Evolutionary conservation across 1,140 invertebrate species (phyloP).

Genomic region (Neodiprion fabricii): DNA sequence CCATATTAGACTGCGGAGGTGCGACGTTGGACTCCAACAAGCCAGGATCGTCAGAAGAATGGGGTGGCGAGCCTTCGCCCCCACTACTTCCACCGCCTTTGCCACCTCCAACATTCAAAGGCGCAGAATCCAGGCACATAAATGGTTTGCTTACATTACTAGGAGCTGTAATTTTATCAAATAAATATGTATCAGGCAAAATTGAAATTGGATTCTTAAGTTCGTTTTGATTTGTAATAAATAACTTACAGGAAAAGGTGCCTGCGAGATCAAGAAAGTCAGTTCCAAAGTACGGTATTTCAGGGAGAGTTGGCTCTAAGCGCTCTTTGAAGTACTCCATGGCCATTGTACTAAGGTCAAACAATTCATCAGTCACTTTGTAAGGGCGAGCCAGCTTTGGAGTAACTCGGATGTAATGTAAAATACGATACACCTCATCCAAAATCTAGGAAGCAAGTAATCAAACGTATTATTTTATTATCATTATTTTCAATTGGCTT

Average conservation of each 20-base stretch:
- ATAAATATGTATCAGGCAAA: conserved; percentile 15
- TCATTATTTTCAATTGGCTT: background rate
- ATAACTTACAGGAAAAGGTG: conserved; percentile 70
- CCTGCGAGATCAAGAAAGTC: conserved; percentile 79
- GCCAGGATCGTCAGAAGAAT: conserved; percentile 59
- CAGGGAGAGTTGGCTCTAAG: conserved; percentile 84
- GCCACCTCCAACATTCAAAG: conserved; percentile 57
- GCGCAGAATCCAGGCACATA: conserved; percentile 68
- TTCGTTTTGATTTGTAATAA: conserved; percentile 21
- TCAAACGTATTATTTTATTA: background rate
- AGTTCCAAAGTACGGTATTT: conserved; percentile 85
- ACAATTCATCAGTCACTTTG: conserved; percentile 90
- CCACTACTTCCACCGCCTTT: conserved; percentile 51
- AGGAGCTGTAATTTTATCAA: conserved; percentile 57
- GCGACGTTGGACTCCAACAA: conserved; percentile 66
- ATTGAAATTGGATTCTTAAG: conserved; percentile 19
- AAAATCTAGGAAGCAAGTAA: conserved; percentile 60
- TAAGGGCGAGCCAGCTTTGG: conserved; percentile 81
- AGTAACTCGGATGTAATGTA: conserved; percentile 83
- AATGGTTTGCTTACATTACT: conserved; percentile 69
- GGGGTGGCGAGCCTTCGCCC: conserved; percentile 54
- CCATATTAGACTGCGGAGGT: conserved; percentile 82
- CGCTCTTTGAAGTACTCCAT: conserved; percentile 94
- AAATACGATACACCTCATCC: conserved; percentile 80
- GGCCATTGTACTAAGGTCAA: conserved; percentile 90